These are phyloP conservation scores for Nycticorax nycticorax DNA, from an alignment of 2,113 vertebrate genomes.

Conservation along the genomic window DNA sequence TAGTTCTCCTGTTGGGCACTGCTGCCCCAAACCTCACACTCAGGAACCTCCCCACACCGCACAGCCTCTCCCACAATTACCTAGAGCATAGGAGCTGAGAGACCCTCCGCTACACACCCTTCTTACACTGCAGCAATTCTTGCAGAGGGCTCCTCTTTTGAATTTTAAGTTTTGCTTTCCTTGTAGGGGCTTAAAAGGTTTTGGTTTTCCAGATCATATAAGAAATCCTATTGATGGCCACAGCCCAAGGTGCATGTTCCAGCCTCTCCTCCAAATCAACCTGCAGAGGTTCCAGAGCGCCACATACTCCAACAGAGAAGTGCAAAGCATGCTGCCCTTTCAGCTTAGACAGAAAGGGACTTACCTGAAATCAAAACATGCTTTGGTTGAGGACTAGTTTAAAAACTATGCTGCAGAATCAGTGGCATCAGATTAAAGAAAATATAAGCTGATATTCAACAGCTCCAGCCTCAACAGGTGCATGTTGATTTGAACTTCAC, in stretches of 20 bases:
- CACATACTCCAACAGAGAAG: neutral
- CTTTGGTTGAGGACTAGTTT: neutral
- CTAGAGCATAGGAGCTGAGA: neutral
- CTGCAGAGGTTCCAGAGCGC: neutral
- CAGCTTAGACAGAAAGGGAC: neutral
- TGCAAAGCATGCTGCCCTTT: neutral
- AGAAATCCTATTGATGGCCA: neutral
- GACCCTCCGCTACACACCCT: neutral
- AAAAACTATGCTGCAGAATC: neutral
- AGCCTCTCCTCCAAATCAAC: neutral
- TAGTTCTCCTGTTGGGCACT: neutral
- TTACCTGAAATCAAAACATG: neutral
- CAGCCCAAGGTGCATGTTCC: neutral
- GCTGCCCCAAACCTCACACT: neutral
- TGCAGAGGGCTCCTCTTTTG: neutral
- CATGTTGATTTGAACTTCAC: neutral
- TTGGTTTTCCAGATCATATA: neutral
- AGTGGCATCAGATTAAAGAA: neutral
- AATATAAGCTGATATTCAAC: neutral
- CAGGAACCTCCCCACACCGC: neutral
- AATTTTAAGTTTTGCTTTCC: neutral
- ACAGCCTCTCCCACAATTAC: neutral
- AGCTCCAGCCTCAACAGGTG: neutral
- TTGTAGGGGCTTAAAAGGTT: neutral
- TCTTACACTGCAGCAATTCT: neutral